Conservation (phyloP, 1,140 invertebrate species). For the Euura lappo region DNA sequence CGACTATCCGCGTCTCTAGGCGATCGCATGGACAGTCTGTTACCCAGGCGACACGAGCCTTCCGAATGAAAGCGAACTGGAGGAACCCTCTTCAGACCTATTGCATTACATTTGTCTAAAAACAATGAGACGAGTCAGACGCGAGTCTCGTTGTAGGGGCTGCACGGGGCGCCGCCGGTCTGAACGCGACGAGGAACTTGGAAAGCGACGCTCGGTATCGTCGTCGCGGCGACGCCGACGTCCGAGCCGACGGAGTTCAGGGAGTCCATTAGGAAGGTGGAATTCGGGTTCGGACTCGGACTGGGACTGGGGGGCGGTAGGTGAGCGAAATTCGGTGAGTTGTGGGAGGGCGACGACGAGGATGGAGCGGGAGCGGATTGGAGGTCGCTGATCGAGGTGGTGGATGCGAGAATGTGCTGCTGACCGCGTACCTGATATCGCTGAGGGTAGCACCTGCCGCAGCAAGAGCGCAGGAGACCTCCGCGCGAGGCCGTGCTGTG, state of each 20-base stretch:
- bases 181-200: constrained; percentile 41
- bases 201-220: constrained; percentile 56
- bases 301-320: constrained; percentile 28
- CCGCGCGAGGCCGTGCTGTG: constrained; percentile 80
- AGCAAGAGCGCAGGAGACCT: constrained; percentile 81
- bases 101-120: too few species aligned
- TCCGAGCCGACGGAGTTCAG: constrained; percentile 9
- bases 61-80: neutral
- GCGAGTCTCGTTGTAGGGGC: constrained; percentile 57
- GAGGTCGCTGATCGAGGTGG: constrained; percentile 55
- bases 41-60: neutral
- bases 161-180: constrained; percentile 37
- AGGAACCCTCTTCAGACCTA: too few species aligned
- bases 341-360: constrained; percentile 52
- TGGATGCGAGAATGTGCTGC: constrained; percentile 56
- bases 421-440: constrained; percentile 82
- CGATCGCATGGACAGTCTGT: neutral
- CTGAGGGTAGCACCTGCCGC: constrained; percentile 85
- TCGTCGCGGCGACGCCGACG: constrained; percentile 40
- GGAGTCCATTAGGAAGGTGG: constrained; percentile 14
- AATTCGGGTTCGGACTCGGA: constrained; percentile 21
- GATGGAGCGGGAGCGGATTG: constrained; percentile 42
- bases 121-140: constrained; percentile 37
- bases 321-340: constrained; percentile 52
- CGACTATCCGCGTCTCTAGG: neutral